These are phyloP conservation scores for Eupithecia abbreviata DNA, from an alignment of 2,888 invertebrate genomes.

Conservation along the genomic window DNA sequence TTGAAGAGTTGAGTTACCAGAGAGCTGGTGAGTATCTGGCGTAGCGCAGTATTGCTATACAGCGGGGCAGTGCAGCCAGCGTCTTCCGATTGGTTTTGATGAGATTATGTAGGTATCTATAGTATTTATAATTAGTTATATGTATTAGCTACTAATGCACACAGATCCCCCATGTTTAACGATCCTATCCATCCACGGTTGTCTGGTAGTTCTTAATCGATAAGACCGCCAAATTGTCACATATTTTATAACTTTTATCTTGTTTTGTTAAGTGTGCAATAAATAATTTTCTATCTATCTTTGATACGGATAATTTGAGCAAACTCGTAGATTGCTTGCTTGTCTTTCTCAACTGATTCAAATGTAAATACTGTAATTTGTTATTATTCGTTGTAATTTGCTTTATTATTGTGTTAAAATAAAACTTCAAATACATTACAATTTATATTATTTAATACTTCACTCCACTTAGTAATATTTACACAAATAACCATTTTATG, in stretches of 20 bases:
- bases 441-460: slow-evolving; percentile 20
- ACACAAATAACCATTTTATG: slow-evolving; percentile 21
- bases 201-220: no score
- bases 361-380: background rate
- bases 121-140: no score
- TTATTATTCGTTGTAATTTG: background rate
- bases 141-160: no score
- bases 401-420: slow-evolving; percentile 27
- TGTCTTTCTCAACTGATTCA: background rate
- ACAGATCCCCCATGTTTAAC: no score
- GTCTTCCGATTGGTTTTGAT: background rate
- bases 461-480: slow-evolving; percentile 25
- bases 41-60: background rate
- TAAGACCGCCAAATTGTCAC: no score
- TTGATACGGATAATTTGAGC: no score
- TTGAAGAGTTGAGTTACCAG: background rate
- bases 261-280: no score
- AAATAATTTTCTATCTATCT: no score
- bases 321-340: background rate
- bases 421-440: slow-evolving; percentile 25
- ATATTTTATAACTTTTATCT: no score
- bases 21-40: background rate
- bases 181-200: no score
- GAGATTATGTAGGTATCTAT: no score
- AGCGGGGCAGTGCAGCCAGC: background rate